Evolutionary conservation across 2,113 vertebrate species (phyloP).

Genomic region (Oxygymnocypris stewartii): DNA sequence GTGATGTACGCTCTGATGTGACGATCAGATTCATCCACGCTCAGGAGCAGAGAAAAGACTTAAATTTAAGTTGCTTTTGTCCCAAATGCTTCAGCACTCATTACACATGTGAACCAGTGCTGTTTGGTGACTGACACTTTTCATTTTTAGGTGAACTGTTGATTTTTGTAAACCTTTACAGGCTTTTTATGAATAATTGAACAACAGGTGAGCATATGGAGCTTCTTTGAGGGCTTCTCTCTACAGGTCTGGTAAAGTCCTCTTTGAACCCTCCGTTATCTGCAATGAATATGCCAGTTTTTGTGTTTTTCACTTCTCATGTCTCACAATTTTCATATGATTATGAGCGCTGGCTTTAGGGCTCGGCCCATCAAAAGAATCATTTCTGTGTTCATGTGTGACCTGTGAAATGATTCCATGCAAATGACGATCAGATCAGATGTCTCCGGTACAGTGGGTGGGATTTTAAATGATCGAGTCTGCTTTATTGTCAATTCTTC

Average conservation of each 20-base stretch:
- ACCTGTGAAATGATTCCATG: conserved; percentile 25
- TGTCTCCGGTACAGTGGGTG: not conserved
- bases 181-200: not conserved
- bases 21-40: no score
- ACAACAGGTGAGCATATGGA: not conserved
- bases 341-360: conserved; percentile 22
- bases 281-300: not conserved
- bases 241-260: not conserved
- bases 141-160: not conserved
- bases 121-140: not conserved
- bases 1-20: no score
- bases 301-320: conserved; percentile 22
- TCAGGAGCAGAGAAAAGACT: not conserved
- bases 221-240: not conserved
- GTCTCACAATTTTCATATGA: conserved; percentile 50
- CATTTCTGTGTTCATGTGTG: not conserved
- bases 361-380: conserved; percentile 33
- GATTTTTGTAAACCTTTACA: not conserved
- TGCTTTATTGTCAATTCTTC: no score
- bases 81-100: not conserved
- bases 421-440: conserved; percentile 37
- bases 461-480: no score
- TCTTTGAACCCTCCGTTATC: not conserved
- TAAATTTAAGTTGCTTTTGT: not conserved
- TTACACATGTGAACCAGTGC: not conserved